Percentiles rank a stretch among this genome's conserved stretches.
Evolutionary conservation across 2,113 vertebrate species (phyloP).

Genomic region (Lepisosteus oculatus): DNA sequence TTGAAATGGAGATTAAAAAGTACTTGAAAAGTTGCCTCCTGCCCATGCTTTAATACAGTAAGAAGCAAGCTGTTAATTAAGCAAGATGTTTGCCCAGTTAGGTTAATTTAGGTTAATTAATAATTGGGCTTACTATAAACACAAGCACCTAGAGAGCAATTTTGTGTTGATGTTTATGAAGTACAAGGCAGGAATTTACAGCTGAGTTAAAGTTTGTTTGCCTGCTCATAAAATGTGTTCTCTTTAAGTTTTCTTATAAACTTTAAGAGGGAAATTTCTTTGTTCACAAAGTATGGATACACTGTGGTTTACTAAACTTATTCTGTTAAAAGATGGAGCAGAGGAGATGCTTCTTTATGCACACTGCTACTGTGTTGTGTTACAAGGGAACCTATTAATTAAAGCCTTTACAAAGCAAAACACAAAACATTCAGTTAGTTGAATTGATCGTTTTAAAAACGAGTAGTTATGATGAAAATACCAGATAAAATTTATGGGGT

Average conservation of each 20-base stretch:
- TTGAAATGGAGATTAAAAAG: background rate
- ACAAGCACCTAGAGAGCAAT: background rate
- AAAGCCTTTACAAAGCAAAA: too few relatives aligned
- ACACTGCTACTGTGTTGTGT: too few relatives aligned
- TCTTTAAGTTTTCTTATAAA: background rate
- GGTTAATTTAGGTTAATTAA: slow-evolving; percentile 15
- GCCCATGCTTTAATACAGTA: background rate
- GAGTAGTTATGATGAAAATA: too few relatives aligned
- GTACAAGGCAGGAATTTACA: too few relatives aligned
- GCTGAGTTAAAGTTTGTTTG: background rate
- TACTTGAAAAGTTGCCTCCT: background rate
- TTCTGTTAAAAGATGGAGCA: too few relatives aligned
- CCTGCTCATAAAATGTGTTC: slow-evolving; percentile 8
- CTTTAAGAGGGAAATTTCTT: background rate
- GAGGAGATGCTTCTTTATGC: too few relatives aligned
- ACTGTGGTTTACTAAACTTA: slow-evolving; percentile 1
- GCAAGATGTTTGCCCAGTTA: background rate
- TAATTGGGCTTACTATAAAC: slow-evolving; percentile 15
- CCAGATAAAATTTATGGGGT: too few relatives aligned
- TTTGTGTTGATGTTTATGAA: too few relatives aligned
- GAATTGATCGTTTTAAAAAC: too few relatives aligned
- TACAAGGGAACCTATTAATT: too few relatives aligned
- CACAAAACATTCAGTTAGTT: too few relatives aligned
- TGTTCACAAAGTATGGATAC: background rate
- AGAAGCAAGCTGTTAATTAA: slow-evolving; percentile 11